Percentiles rank a stretch among this genome's conserved stretches.
These are phyloP conservation scores for Mormyrus hasselquistii DNA, from an alignment of 2,797 vertebrate genomes.

Conservation along the genomic window DNA sequence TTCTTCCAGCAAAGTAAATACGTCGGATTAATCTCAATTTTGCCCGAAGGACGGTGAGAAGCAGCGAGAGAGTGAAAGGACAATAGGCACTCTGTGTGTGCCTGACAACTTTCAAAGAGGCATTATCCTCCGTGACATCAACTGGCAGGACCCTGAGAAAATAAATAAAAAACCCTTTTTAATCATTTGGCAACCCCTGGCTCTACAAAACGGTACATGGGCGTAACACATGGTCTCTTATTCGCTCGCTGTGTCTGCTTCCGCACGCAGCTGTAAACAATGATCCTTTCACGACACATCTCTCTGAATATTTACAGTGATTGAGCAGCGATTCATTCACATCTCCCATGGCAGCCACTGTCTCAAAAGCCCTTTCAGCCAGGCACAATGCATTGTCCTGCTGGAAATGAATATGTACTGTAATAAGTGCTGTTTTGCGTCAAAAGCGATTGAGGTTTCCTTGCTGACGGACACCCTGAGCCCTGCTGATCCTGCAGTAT, in stretches of 20 bases:
- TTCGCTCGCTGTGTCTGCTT: not conserved
- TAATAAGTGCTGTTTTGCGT: not conserved
- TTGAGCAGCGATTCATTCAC: not conserved
- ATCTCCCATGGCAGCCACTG: conserved; percentile 4
- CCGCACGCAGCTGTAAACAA: not conserved
- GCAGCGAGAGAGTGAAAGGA: not conserved
- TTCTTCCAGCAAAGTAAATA: conserved; percentile 8
- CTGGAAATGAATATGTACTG: not conserved
- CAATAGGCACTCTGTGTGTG: not conserved
- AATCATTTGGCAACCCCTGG: conserved; percentile 20
- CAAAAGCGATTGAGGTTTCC: not conserved
- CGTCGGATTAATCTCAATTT: conserved; percentile 8
- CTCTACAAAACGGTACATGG: conserved; percentile 22
- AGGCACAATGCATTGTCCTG: not conserved
- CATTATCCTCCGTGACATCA: conserved; percentile 6
- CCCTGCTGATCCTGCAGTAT: not conserved
- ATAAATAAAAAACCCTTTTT: conserved; percentile 26
- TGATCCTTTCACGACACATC: not conserved
- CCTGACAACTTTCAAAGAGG: conserved; percentile 5
- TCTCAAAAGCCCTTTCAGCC: not conserved
- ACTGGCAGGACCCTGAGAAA: conserved; percentile 23
- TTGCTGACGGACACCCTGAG: not conserved
- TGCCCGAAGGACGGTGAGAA: not conserved
- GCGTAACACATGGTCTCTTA: not conserved
- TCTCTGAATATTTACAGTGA: not conserved